Evolutionary conservation across 2,113 vertebrate genomes (phyloP), one percentile per base, ranked within the genome.

Genomic region (Chlorodrepanis virens): DNA sequence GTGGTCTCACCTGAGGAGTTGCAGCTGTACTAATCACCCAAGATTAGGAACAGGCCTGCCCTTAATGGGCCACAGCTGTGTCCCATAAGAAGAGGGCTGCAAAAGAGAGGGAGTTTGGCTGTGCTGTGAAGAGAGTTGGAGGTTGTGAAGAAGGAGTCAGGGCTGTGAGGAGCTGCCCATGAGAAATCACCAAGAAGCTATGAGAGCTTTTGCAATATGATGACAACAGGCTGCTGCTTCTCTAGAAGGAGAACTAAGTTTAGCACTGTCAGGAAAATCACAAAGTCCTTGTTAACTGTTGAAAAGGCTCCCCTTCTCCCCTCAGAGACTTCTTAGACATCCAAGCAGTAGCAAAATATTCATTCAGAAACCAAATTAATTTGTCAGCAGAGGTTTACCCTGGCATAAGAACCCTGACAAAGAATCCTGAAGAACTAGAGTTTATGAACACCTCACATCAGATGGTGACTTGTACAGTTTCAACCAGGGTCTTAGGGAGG

Each of bases 221-320:
- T 40, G 40, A 40, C 40, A 40, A 40, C 40, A 40, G 25, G 4
- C 13, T 74, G 2, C 17, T 44, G 11, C 33, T 77, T 63, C 23
- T 44, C 28, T n/a, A 2, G 39, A 49, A 49, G 31, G 13, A 79
- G 56, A 83, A 52, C 12, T 12, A 74, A 47, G 14, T 11, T 63
- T 59, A 49, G 9, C 16, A 50, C 6, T 50, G 4, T 28, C 44
- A 19, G 18, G 22, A 57, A 74, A 74, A 81, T 6, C 15, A 35
- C 21, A 16, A 68, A 61, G 25, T 53, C 3, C 8, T 63, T 63
- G 29, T 59, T 20, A 76, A 17, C 19, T 33, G 63, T 5, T 71
- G 31, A 54, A 59, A 71, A 71, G 6, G 2, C 11, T 61, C 11
- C 5, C 5, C 4, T 6, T 5, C 3, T 14, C 9, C 10, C 8